These are phyloP conservation scores for Dipodomys ordii DNA, from an alignment of 2,113 vertebrate species.

Conservation along the genomic window DNA sequence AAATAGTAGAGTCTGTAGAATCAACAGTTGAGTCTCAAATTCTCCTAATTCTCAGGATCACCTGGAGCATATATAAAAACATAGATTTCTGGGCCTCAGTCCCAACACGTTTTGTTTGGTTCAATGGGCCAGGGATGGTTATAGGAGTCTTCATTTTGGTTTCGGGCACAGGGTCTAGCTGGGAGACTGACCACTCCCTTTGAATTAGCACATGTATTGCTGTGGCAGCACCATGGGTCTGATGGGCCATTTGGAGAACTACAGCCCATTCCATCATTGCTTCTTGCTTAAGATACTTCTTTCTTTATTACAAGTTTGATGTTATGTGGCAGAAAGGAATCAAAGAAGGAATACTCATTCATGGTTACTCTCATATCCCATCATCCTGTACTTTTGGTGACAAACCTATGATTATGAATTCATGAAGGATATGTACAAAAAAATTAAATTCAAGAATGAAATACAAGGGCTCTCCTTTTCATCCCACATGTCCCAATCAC, in stretches of 20 bases:
- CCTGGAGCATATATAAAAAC: not conserved
- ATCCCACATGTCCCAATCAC: not conserved
- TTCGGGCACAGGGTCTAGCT: not conserved
- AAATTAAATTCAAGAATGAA: not conserved
- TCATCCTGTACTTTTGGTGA: not conserved
- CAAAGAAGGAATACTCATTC: not conserved
- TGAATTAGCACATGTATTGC: not conserved
- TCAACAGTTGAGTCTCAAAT: not conserved
- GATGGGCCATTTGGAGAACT: not conserved
- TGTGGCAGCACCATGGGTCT: no score
- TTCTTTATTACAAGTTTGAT: not conserved
- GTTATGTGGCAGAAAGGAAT: not conserved
- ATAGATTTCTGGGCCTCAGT: not conserved
- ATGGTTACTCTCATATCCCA: not conserved
- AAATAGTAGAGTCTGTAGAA: not conserved
- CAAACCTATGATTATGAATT: not conserved
- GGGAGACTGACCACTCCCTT: not conserved
- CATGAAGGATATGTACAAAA: not conserved
- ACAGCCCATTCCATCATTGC: not conserved
- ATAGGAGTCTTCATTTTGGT: not conserved
- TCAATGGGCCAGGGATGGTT: rapidly evolving
- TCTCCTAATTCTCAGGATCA: not conserved
- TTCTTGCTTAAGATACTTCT: not conserved
- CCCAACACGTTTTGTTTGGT: not conserved
- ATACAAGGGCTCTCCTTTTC: not conserved